Conservation (phyloP, 2,797 vertebrate species). For the Pangasius mekongensis region DNA sequence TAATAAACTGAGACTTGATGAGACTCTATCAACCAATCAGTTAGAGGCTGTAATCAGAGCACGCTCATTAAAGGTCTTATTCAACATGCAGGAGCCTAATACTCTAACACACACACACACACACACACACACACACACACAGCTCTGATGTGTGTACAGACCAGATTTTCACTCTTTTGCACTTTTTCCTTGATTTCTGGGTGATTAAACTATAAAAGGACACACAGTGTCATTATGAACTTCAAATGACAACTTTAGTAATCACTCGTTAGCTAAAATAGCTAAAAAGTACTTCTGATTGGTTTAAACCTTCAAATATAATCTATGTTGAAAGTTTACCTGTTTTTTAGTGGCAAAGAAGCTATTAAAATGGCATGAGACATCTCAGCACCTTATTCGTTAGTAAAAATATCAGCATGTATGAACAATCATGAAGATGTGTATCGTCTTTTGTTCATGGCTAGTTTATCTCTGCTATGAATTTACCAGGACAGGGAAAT, state of each 20-base stretch:
- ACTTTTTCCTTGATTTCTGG: background rate
- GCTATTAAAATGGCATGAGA: background rate
- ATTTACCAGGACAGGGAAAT: background rate
- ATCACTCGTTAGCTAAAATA: no score
- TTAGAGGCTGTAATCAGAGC: constrained; percentile 10
- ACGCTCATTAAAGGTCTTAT: constrained; percentile 5
- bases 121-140: background rate
- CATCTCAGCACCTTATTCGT: background rate
- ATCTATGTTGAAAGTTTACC: background rate
- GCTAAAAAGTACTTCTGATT: background rate
- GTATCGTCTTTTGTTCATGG: no score
- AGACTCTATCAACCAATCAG: constrained; percentile 46
- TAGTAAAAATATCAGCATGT: no score
- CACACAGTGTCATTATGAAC: no score
- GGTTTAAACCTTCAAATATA: background rate
- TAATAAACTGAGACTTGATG: constrained; percentile 57
- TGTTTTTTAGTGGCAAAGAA: background rate
- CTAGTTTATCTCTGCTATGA: no score
- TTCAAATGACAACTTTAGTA: no score
- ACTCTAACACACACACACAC: background rate
- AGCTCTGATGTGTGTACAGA: background rate
- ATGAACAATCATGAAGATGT: no score
- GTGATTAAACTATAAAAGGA: background rate
- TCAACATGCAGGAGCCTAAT: background rate
- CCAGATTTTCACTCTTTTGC: background rate